Base-by-base conservation (phyloP, 1,140 invertebrate species). In the Campoletis sonorensis region DNA sequence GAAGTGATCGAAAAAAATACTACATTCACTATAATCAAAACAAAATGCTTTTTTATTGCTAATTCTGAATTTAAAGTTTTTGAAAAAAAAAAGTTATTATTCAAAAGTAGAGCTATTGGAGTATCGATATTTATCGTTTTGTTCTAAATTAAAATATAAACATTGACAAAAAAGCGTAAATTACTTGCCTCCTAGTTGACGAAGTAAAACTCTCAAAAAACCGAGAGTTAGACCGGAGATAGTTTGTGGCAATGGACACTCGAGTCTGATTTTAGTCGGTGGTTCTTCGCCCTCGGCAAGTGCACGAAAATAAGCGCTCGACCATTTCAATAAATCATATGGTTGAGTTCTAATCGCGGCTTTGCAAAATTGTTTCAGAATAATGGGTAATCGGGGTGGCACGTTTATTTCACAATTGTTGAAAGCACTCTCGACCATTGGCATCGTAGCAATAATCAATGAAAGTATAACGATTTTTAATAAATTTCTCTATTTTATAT, bases 281-380 rank as follows among this genome's bases (percentile, higher is more conserved):
- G 95, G 95, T 4, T 94, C 92, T 2, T 94, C 91, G 4, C 94
- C 94, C 21, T 95, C 91, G 0, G 95, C 94, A 51, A 96, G 85
- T 0, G 95, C 95, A 37, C 94, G 93, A 87, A 97, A 97, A 88
- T 97, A 97, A 2, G 95, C 94, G 30, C 94, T 95, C 1, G 97
- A 97, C 97, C 97, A 98, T 80, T 94, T 94, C 0, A 98, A 91
- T 0, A 98, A 92, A 92, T 98, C 97, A 80, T 95, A 95, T 0
- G 97, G 97, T 88, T 98, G 97, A 21, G 97, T 98, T 85, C 96
- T 94, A 67, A 98, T 98, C 0, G 97, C 97, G 26, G 97, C 97
- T 93, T 98, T 98, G 21, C 97, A 97, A 87, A 96, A 98, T 87
- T 96, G 94, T 88, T 98, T 97, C 21, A 98, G 89, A 70, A 98